phyloP scores from a whole-genome alignment of 2,888 invertebrate species.

The Spilarctia lutea region DNA sequence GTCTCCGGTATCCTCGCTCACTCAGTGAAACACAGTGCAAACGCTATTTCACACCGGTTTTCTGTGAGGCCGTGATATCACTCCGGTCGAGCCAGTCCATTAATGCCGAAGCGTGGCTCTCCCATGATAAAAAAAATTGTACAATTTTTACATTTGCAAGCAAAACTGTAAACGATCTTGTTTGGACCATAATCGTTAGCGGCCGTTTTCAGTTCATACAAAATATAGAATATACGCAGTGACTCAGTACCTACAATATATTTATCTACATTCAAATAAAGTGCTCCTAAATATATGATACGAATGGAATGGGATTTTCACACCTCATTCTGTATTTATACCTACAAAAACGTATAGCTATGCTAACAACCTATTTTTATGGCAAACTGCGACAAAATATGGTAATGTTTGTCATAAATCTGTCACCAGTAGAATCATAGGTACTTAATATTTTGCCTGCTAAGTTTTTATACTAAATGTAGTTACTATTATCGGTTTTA shows the following conservation, averaged over 20 bases:
- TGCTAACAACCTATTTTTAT: constrained; percentile 56
- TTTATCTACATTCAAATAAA: not conserved
- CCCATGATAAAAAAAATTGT: no score
- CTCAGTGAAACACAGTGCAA: no score
- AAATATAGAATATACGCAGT: not conserved
- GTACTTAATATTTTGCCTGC: constrained; percentile 34
- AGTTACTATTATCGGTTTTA: constrained; percentile 29
- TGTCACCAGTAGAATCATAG: constrained; percentile 39
- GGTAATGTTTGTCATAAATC: constrained; percentile 45
- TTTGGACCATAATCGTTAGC: not conserved
- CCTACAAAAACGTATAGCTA: constrained; percentile 40
- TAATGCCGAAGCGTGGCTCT: no score
- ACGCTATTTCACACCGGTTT: no score
- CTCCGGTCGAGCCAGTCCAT: no score
- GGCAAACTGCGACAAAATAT: constrained; percentile 44
- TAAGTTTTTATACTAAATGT: constrained; percentile 34
- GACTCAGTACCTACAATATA: not conserved
- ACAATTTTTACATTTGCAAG: not conserved
- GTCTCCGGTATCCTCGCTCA: no score
- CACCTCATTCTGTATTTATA: constrained; percentile 52
- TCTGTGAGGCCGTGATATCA: no score
- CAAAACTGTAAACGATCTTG: not conserved
- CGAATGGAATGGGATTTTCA: constrained; percentile 46
- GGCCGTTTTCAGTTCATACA: not conserved
- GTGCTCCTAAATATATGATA: constrained; percentile 28